phyloP scores from a whole-genome alignment of 1,140 invertebrate genomes.

The Lutraria rhynchaena region DNA sequence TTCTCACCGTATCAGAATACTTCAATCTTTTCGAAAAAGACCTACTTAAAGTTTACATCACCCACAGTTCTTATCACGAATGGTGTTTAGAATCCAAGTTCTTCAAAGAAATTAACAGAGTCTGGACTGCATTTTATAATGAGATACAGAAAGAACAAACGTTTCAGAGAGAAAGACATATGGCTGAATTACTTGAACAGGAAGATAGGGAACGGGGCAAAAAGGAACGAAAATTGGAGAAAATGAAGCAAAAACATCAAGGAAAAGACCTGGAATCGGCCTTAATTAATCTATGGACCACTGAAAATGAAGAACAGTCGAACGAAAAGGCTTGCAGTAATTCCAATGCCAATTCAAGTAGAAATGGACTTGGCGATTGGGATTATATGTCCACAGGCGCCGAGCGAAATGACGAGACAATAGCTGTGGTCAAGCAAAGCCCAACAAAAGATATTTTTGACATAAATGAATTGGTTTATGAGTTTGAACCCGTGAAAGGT shows the following conservation, averaged over 20 bases:
- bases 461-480: background rate
- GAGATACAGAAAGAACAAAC: constrained; percentile 54
- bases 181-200: constrained; percentile 59
- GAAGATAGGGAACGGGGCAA: constrained; percentile 62
- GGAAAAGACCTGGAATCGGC: background rate
- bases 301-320: background rate
- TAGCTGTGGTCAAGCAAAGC: background rate
- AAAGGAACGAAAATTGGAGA: constrained; percentile 61
- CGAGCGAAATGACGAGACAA: background rate
- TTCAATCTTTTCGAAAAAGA: constrained; percentile 42
- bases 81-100: constrained; percentile 36
- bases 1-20: constrained; percentile 44
- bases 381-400: background rate
- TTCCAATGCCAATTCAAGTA: background rate
- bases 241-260: constrained; percentile 59
- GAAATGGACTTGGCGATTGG: too few species aligned
- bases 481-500: background rate
- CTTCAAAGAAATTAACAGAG: constrained; percentile 26
- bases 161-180: constrained; percentile 59
- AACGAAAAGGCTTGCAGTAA: background rate
- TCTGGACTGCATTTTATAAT: constrained; percentile 61
- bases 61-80: background rate
- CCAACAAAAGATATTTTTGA: background rate
- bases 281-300: background rate
- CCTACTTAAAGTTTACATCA: constrained; percentile 17